Conservation (phyloP, 92 coral and sea anemone species). For the Epizoanthus scotinus region DNA sequence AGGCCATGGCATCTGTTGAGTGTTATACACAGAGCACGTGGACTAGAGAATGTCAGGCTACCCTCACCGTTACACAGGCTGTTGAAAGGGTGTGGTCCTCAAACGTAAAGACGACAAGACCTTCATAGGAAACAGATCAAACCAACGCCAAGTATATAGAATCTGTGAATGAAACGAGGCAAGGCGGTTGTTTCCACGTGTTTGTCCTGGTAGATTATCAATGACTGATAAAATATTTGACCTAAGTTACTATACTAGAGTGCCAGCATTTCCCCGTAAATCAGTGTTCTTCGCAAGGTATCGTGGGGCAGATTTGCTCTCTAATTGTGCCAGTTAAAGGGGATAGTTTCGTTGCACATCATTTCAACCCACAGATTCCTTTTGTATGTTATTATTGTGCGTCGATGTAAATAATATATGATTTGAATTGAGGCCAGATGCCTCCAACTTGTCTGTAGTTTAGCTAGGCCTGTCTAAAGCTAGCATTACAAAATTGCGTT, state of each 20-base stretch:
- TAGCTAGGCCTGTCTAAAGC: too few species aligned
- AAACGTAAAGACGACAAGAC: conserved; percentile 12
- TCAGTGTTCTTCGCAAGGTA: neutral
- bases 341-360: neutral
- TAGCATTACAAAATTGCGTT: too few species aligned
- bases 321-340: neutral
- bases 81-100: neutral
- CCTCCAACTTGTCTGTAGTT: neutral
- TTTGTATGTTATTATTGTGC: conserved; percentile 4
- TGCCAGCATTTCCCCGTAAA: neutral
- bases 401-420: conserved; percentile 17
- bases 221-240: neutral
- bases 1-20: neutral
- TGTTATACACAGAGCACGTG: neutral
- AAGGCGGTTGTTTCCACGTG: neutral
- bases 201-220: neutral
- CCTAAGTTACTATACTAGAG: neutral
- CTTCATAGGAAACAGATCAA: conserved; percentile 1
- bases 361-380: neutral
- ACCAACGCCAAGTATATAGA: conserved; percentile 3
- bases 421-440: neutral
- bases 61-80: neutral
- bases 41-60: neutral
- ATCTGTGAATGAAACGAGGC: neutral
- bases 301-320: neutral